These are phyloP conservation scores for Kryptolebias ocellatus DNA, from an alignment of 2,797 vertebrate species.

Conservation along the genomic window DNA sequence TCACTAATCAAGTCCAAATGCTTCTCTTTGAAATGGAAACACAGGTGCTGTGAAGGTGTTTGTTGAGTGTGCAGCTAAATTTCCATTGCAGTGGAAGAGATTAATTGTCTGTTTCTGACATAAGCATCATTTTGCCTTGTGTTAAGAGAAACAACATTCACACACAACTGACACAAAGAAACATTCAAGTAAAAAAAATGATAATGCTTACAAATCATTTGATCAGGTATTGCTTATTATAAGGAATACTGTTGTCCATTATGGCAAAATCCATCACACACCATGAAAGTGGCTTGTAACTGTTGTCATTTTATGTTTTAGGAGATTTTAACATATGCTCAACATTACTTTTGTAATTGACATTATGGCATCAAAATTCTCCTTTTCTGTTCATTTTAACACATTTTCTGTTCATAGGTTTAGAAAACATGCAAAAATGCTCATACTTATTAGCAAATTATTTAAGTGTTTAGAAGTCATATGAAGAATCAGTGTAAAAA, in stretches of 20 bases:
- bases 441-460: too few species aligned
- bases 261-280: slow-evolving; percentile 9
- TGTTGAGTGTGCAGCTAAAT: slow-evolving; percentile 32
- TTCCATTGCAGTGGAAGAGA: slow-evolving; percentile 13
- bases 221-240: slow-evolving; percentile 24
- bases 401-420: background rate
- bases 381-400: background rate
- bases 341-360: background rate
- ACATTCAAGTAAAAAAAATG: slow-evolving; percentile 1
- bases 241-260: slow-evolving; percentile 7
- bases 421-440: too few species aligned
- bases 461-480: too few species aligned
- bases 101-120: slow-evolving; percentile 28
- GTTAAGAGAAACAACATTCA: slow-evolving; percentile 10
- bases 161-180: slow-evolving; percentile 2
- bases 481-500: too few species aligned
- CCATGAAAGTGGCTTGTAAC: background rate
- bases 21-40: slow-evolving; percentile 1
- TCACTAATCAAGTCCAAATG: slow-evolving; percentile 23
- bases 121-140: background rate
- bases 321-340: background rate
- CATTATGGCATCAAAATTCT: background rate
- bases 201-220: background rate
- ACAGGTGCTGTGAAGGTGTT: slow-evolving; percentile 44
- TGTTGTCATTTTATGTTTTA: slow-evolving; percentile 4